phyloP scores from a whole-genome alignment of 2,888 invertebrate species.

The Idaea straminata region DNA sequence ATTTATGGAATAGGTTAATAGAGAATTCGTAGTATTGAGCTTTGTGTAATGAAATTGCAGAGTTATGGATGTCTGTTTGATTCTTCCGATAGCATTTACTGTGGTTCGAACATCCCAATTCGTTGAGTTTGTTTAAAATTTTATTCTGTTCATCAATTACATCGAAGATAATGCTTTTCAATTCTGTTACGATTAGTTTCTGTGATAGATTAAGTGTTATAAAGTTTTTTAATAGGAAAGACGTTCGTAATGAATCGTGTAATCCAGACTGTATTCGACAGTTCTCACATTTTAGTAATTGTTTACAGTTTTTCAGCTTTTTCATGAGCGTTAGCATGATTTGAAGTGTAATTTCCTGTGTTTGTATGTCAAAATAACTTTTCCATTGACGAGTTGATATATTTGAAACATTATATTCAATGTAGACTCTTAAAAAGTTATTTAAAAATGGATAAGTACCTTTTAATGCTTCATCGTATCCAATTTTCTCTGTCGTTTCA shows the following conservation, averaged over 20 bases:
- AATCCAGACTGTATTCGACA: constrained; percentile 52
- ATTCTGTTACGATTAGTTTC: constrained; percentile 33
- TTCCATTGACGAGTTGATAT: constrained; percentile 17
- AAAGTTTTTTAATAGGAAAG: constrained; percentile 52
- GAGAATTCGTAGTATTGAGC: constrained; percentile 50
- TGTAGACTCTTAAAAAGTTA: constrained; percentile 55
- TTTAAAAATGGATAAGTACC: constrained; percentile 55
- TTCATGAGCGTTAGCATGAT: constrained; percentile 47
- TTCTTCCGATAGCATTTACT: constrained; percentile 55
- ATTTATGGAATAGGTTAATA: constrained; percentile 56
- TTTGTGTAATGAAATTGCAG: constrained; percentile 58
- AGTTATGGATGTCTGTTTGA: constrained; percentile 64
- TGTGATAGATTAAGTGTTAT: constrained; percentile 38
- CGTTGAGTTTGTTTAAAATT: constrained; percentile 43
- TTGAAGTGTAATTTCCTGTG: constrained; percentile 46
- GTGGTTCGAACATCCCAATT: constrained; percentile 48
- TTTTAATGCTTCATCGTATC: constrained; percentile 41
- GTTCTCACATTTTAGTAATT: constrained; percentile 61
- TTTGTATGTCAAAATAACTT: constrained; percentile 28
- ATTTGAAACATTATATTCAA: constrained; percentile 45
- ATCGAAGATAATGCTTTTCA: constrained; percentile 34
- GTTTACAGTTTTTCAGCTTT: constrained; percentile 42
- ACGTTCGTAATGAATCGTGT: constrained; percentile 59
- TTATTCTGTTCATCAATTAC: constrained; percentile 48
- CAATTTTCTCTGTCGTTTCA: constrained; percentile 49